Evolutionary conservation across 2,888 invertebrate species (phyloP), one percentile per base, ranked within the genome.

Genomic region (Schizaphis graminum): DNA sequence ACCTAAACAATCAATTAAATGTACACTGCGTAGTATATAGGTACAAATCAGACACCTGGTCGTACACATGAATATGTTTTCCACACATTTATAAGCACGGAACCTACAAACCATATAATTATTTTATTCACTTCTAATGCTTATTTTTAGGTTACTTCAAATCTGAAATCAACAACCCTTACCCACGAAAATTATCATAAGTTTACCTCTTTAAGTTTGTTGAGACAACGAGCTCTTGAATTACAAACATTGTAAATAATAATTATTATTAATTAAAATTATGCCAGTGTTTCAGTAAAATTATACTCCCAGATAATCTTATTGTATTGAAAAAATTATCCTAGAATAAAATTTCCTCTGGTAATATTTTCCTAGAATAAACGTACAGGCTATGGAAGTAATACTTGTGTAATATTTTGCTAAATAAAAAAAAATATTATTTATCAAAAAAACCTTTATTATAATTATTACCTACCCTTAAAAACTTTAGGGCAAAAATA

Each of bases 91-190:
- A 28, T 49, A 49, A 87, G 28, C 16, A 28, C 49, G 7, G 21
- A 87, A 49, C 28, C 3, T 28, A 16, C 28, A 7, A 49, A 87
- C 49, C 47, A 28, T 28, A 49, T 47, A 87, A 87, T 87, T 47
- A 87, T 87, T 87, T 49, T 49, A 87, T n/a, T 87, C 47, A 47
- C 28, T 85, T 47, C 44, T 26, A 49, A 44, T 47, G 49, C 16
- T 87, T 87, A 87, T 87, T 87, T 87, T 87, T 87, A 47, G 86
- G 86, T 87, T 87, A 87, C 44, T 44, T 85, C 11, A 85, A 85
- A 44, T 85, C 85, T 85, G 26, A 4, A 85, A 85, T 85, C 85
- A 85, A 85, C 85, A 85, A 85, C 44, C 85, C 85, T 85, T 28
- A 21, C 85, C 44, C 26, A 24, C 11, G 11, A 24, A 77, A 35